These are phyloP conservation scores for Nephrocerus scutellatus DNA, from an alignment of 2,888 invertebrate species.

Conservation along the genomic window DNA sequence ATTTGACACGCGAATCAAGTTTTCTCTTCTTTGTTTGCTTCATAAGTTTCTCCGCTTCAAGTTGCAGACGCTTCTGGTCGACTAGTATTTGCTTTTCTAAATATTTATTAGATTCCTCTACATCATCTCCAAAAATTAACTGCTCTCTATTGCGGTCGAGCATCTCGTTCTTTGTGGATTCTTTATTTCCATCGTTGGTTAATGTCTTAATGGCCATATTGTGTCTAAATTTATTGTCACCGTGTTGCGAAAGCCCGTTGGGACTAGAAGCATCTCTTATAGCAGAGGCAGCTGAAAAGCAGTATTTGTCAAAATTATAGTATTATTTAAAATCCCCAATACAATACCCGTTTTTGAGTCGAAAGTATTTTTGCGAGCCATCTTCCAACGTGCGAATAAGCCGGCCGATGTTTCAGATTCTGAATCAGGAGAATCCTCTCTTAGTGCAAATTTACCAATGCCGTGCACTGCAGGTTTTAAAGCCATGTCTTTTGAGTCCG, in stretches of 20 bases:
- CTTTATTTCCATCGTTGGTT: not conserved
- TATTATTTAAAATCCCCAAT: slow-evolving; percentile 11
- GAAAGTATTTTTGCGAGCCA: slow-evolving; percentile 13
- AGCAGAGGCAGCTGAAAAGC: slow-evolving; percentile 49
- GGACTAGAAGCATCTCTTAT: slow-evolving; percentile 46
- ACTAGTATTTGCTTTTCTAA: slow-evolving; percentile 44
- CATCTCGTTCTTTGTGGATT: slow-evolving; percentile 10
- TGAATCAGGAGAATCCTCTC: slow-evolving; percentile 55
- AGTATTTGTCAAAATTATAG: not conserved
- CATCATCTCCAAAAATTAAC: slow-evolving; percentile 50
- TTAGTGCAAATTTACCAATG: slow-evolving; percentile 50
- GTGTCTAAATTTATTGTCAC: not conserved
- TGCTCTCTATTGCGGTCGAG: slow-evolving; percentile 44
- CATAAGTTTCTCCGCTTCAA: slow-evolving; percentile 27
- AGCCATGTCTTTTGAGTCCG: not conserved
- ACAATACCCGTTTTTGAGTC: slow-evolving; percentile 6
- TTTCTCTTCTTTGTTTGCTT: slow-evolving; percentile 9
- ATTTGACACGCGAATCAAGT: slow-evolving; percentile 1
- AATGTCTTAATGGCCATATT: too few species aligned
- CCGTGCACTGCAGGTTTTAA: not conserved
- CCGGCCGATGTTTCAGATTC: slow-evolving; percentile 39
- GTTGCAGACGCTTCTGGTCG: slow-evolving; percentile 31
- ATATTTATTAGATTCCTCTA: slow-evolving; percentile 45
- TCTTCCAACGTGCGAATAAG: slow-evolving; percentile 43
- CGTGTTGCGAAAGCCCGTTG: too few species aligned